phyloP scores from a whole-genome alignment of 1,140 invertebrate species.

The Lordiphosa stackelbergi region DNA sequence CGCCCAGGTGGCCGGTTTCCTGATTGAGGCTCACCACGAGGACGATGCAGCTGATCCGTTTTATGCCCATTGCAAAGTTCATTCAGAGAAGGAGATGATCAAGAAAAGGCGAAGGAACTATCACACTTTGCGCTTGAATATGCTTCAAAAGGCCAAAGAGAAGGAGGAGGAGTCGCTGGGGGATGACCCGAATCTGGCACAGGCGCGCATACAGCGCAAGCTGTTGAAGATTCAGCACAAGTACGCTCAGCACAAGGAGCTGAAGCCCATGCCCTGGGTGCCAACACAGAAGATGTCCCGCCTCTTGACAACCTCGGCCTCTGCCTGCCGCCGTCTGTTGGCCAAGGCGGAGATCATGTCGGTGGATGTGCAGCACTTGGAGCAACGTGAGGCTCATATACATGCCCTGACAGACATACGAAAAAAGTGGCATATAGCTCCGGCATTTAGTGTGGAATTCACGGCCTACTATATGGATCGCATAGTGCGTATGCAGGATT shows the following conservation, averaged over 20 bases:
- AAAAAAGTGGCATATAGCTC: conserved; percentile 95
- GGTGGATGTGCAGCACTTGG: conserved; percentile 86
- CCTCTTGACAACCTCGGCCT: conserved; percentile 92
- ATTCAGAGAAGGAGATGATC: conserved; percentile 89
- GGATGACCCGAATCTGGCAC: conserved; percentile 80
- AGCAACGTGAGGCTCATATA: conserved; percentile 88
- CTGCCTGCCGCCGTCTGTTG: conserved; percentile 89
- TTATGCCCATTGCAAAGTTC: conserved; percentile 96
- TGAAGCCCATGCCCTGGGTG: conserved; percentile 90
- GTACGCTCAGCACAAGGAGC: conserved; percentile 85
- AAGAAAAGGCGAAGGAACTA: conserved; percentile 91
- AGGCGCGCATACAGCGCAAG: conserved; percentile 87
- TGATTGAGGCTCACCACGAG: conserved; percentile 95
- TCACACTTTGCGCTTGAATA: conserved; percentile 90
- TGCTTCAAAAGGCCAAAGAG: conserved; percentile 77
- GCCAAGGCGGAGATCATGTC: conserved; percentile 94
- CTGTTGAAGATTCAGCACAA: conserved; percentile 86
- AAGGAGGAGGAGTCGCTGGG: conserved; percentile 67
- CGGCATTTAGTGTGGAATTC: conserved; percentile 95
- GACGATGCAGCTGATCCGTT: conserved; percentile 98
- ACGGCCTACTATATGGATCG: conserved; percentile 95
- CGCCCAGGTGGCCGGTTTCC: conserved; percentile 93
- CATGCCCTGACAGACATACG: conserved; percentile 89
- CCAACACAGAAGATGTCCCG: conserved; percentile 96
- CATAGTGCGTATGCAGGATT: conserved; percentile 85